These are phyloP conservation scores for Ptychoptera albimana DNA, from an alignment of 2,888 invertebrate species.

Conservation along the genomic window DNA sequence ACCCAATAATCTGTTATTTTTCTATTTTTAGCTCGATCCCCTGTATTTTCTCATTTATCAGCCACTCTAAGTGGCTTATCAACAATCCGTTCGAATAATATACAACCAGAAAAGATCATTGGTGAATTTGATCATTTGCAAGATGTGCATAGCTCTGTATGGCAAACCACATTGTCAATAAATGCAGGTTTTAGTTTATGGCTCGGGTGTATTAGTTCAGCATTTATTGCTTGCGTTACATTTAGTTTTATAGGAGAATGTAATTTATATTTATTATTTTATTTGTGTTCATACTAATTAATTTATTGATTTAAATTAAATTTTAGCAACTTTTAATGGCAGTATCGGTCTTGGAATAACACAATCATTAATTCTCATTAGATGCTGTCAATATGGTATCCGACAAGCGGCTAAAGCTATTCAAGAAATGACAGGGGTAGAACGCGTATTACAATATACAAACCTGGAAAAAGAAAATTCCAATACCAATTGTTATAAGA, in stretches of 20 bases:
- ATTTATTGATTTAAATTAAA: background rate
- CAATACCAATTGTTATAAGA: slow-evolving; percentile 20
- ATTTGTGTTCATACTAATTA: background rate
- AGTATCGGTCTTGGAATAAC: slow-evolving; percentile 36
- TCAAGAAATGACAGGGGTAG: slow-evolving; percentile 50
- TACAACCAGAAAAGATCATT: slow-evolving; percentile 49
- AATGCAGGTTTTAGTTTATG: slow-evolving; percentile 53
- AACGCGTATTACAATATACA: slow-evolving; percentile 55
- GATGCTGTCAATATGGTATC: slow-evolving; percentile 50
- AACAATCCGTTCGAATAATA: slow-evolving; percentile 67
- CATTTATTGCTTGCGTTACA: slow-evolving; percentile 47
- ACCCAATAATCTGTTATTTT: background rate
- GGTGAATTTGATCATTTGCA: slow-evolving; percentile 60
- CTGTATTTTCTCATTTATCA: slow-evolving; percentile 83
- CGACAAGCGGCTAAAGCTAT: slow-evolving; percentile 53
- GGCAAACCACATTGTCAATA: slow-evolving; percentile 25
- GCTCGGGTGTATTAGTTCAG: slow-evolving; percentile 51
- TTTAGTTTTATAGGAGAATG: slow-evolving; percentile 43
- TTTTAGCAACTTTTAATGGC: slow-evolving; percentile 21
- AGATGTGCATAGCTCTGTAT: slow-evolving; percentile 32
- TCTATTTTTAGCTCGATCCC: slow-evolving; percentile 48
- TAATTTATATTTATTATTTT: slow-evolving; percentile 23
- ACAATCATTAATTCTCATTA: slow-evolving; percentile 32
- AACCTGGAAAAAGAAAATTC: slow-evolving; percentile 32
- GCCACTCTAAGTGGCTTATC: slow-evolving; percentile 72